Evolutionary conservation across 2,113 vertebrate genomes (phyloP).

Genomic region (Micronycteris hirsuta): DNA sequence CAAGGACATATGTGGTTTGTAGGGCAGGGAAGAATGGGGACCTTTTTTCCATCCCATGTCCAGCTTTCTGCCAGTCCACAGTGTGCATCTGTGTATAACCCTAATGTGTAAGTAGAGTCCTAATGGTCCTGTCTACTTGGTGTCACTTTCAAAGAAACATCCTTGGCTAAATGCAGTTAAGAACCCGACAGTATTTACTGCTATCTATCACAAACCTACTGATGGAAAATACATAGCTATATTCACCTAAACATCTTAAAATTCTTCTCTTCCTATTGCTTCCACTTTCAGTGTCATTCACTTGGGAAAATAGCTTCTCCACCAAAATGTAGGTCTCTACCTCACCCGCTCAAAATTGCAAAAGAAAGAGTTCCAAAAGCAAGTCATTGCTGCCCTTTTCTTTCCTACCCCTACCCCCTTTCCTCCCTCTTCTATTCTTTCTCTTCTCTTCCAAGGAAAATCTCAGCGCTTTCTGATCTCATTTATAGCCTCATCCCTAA

Average conservation of each 20-base stretch:
- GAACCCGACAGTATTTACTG: not conserved
- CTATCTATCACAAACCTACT: not conserved
- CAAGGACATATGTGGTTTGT: not conserved
- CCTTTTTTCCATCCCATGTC: not conserved
- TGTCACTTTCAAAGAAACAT: not conserved
- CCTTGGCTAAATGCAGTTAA: not conserved
- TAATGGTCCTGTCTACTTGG: not conserved
- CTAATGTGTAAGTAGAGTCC: not conserved
- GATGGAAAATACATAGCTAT: not conserved
- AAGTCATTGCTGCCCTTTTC: not conserved
- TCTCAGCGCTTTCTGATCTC: not conserved
- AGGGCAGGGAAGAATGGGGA: not conserved
- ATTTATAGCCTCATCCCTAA: not conserved
- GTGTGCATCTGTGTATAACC: not conserved
- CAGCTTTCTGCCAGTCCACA: not conserved
- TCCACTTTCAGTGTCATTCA: not conserved
- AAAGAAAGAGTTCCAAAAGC: not conserved
- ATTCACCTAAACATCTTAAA: not conserved
- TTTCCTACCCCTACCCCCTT: not conserved
- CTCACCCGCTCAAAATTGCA: not conserved
- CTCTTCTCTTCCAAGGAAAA: not conserved
- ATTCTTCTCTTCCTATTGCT: not conserved
- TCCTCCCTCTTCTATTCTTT: not conserved
- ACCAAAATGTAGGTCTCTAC: not conserved
- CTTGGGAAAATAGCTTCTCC: not conserved